Base-by-base conservation (phyloP, 2,888 invertebrate species). In the Drosophila antonietae region DNA sequence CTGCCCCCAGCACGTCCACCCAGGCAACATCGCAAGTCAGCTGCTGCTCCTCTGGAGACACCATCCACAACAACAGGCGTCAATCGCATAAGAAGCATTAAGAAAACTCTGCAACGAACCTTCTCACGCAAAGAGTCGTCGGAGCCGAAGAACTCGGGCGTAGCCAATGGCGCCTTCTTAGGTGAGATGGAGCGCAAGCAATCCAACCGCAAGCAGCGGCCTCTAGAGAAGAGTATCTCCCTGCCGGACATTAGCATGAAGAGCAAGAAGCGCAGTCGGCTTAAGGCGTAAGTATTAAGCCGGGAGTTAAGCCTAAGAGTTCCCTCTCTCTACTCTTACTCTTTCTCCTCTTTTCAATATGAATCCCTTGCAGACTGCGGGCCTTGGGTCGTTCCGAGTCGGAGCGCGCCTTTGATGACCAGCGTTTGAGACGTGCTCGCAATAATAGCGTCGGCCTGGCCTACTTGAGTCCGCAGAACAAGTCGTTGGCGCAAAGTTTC, bases 221-320 rank as follows among this genome's bases (percentile, higher is more conserved):
- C 96, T 0, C 91, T 97, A 52, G 96, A 96, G 90, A 97, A 97
- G 91, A 96, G 97, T 1, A 93, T 95, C 18, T 97, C 97, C 0
- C 95, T 97, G 95, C 97, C 97, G 0, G 97, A 97, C 85, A 96
- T 97, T 84, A 95, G 96, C 85, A 95, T 95, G 43, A 95, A 95
- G 83, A 94, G 94, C 2, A 97, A 96, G 92, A 96, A 95, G 87
- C 93, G 95, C 58, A 95, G 96, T 83, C 93, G 96, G 70, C 93
- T 96, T 14, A 93, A 95, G 83, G 95, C 95, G 97, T 97, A 93
- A 95, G 96, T 94, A 77, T 52, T 35, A 6, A 9, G 4, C 1
- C 1, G 2, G 14, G 28, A 15, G 1, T 15, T 4, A 3, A 15
- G 7, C 9, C 43, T 2, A 8, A 28, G 4, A 28, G 28, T 9